phyloP scores from a whole-genome alignment of 2,797 vertebrate species.

The Gadopsis marmoratus region DNA sequence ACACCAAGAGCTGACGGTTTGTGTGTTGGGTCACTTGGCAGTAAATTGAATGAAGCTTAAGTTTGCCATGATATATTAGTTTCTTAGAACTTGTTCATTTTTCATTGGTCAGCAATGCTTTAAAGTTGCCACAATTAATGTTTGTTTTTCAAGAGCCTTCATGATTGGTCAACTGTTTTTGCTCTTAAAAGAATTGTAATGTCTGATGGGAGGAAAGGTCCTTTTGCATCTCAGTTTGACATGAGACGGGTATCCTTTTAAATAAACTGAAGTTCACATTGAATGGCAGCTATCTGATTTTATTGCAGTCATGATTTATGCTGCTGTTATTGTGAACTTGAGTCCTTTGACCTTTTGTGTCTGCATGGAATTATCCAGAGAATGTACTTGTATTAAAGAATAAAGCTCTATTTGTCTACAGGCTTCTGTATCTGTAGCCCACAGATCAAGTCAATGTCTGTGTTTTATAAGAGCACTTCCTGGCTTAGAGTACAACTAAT shows the following conservation, averaged over 20 bases:
- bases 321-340: neutral
- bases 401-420: slow-evolving; percentile 17
- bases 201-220: neutral
- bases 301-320: slow-evolving; percentile 6
- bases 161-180: neutral
- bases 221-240: neutral
- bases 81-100: neutral
- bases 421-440: neutral
- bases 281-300: slow-evolving; percentile 22
- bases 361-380: neutral
- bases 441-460: neutral
- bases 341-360: neutral
- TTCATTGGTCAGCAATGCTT: neutral
- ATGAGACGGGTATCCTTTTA: neutral
- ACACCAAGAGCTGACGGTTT: neutral
- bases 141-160: neutral
- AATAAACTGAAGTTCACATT: slow-evolving; percentile 17
- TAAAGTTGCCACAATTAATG: neutral
- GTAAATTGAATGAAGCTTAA: neutral
- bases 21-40: neutral
- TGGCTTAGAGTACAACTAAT: neutral
- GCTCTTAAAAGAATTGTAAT: neutral
- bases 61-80: neutral
- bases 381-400: slow-evolving; percentile 26
- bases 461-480: neutral